Conservation (phyloP, 1,140 invertebrate genomes). For the Drosophila pseudoananassae region DNA sequence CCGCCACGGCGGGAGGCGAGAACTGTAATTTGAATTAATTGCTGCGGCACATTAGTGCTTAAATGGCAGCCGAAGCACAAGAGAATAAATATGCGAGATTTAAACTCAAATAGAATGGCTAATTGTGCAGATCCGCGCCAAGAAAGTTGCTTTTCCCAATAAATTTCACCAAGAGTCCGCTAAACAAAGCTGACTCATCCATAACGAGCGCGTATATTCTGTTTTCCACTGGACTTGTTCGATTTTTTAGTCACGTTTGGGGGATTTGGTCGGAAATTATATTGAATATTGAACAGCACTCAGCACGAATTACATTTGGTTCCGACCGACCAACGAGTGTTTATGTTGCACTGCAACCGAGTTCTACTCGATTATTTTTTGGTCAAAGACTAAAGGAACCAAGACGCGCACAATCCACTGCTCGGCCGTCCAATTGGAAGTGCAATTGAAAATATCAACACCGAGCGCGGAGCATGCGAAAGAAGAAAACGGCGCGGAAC, state of each 20-base stretch:
- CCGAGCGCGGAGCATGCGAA: conserved; percentile 59
- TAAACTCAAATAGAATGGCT: neutral
- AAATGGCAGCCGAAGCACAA: conserved; percentile 16
- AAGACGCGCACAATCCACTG: conserved; percentile 49
- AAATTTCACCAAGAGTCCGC: neutral
- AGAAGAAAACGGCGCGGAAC: conserved; percentile 52
- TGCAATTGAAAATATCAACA: conserved; percentile 77
- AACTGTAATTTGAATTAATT: conserved; percentile 30
- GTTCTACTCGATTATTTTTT: neutral
- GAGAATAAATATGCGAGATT: neutral
- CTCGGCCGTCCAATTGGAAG: conserved; percentile 65
- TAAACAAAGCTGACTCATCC: neutral
- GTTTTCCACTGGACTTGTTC: neutral
- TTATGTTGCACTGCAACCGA: neutral
- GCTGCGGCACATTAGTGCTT: conserved; percentile 25
- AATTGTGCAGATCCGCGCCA: neutral
- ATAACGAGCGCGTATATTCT: neutral
- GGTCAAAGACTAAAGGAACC: neutral
- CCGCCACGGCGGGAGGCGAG: conserved; percentile 4
- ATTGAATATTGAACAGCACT: conserved; percentile 17
- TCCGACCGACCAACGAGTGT: neutral
- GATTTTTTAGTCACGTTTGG: neutral
- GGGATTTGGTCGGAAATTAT: conserved; percentile 1
- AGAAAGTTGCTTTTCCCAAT: conserved; percentile 7
- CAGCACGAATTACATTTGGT: conserved; percentile 2